Conservation (phyloP, 1,140 invertebrate species). For the Delia radicum region DNA sequence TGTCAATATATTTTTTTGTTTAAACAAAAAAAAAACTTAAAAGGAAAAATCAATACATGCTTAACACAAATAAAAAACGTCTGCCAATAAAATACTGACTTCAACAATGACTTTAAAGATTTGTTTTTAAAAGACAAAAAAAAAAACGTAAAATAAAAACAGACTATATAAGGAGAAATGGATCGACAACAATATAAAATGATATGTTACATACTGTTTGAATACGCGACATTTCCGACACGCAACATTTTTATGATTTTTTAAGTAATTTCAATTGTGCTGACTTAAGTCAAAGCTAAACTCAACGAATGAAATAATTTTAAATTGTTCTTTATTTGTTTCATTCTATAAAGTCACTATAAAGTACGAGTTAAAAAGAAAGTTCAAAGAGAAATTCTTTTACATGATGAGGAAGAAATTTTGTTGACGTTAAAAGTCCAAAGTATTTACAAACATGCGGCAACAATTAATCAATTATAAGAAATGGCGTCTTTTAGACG, state of each 20-base stretch:
- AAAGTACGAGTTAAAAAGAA: neutral
- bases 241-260: neutral
- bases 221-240: neutral
- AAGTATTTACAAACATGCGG: neutral
- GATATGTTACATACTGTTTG: neutral
- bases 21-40: neutral
- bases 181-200: conserved; percentile 12
- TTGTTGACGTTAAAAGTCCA: neutral
- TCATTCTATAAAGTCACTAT: neutral
- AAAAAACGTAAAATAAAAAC: neutral
- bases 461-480: conserved; percentile 12
- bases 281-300: neutral
- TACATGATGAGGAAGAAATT: neutral
- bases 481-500: conserved; percentile 11
- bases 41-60: neutral
- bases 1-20: neutral
- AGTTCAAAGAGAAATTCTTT: neutral
- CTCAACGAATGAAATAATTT: too few species aligned
- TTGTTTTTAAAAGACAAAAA: neutral
- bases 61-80: neutral
- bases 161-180: conserved; percentile 10
- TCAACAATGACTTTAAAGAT: neutral
- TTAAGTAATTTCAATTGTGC: conserved; percentile 5
- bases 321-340: too few species aligned
- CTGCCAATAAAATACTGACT: neutral